Base-by-base conservation (phyloP, 2,113 vertebrate genomes). In the Melanocharis versteri region DNA sequence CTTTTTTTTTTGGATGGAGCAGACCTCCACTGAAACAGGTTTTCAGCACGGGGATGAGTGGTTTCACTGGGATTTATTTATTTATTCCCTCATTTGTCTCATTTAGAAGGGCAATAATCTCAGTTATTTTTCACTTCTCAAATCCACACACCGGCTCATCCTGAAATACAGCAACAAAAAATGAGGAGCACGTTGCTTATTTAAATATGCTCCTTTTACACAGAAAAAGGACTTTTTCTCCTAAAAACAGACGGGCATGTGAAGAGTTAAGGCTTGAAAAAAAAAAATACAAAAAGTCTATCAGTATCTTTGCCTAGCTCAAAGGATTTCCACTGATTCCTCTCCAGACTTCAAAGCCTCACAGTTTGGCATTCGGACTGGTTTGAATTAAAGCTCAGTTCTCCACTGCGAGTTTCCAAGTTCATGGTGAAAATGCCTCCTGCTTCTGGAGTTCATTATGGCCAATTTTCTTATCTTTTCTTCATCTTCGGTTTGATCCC, bases 381-480 rank as follows among this genome's bases (percentile, higher is more conserved):
- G 98, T 99, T 99, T 99, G 98, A 99, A 99, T 99, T 99, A 99
- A 87, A 98, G 96, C 96, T 98, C 97, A 98, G 98, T 98, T 98
- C 98, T 98, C 97, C 95, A 97, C 91, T 96, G 98, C 17, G 50
- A 82, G 93, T 98, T 98, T 98, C 98, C 97, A 97, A 98, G 98
- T 98, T 98, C 96, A 98, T 95, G 98, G 99, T 97, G 98, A 98
- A 98, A 98, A 98, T 98, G 97, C 97, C 39, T 82, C 95, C 90
- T 71, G 97, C 98, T 98, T 98, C 99, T 99, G 99, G 98, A 98
- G 98, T 98, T 99, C 98, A 99, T 99, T 99, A 99, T 90, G 97
- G 97, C 97, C 98, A 98, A 98, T 99, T 98, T 98, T 99, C 99
- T 99, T 99, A 99, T 99, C 99, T 99, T 98, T 98, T 94, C 98